Conservation (phyloP, 2,113 vertebrate species). For the Catharus minimus region DNA sequence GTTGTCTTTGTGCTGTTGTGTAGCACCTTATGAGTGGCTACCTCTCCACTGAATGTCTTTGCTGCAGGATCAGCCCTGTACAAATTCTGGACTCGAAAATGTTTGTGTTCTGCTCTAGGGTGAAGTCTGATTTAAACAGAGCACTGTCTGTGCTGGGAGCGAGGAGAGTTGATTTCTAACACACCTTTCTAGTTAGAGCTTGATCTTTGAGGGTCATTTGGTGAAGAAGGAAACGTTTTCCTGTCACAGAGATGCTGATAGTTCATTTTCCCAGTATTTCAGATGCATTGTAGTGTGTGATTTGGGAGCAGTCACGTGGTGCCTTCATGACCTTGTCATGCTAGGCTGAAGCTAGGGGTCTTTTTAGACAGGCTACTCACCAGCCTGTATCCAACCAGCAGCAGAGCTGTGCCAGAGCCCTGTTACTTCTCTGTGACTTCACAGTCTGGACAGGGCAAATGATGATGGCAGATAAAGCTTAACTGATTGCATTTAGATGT, state of each 20-base stretch:
- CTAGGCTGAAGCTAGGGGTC: background rate
- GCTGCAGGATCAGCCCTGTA: background rate
- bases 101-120: background rate
- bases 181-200: background rate
- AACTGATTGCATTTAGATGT: background rate
- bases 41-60: background rate
- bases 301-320: background rate
- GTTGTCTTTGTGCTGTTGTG: background rate
- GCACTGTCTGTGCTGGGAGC: background rate
- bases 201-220: background rate
- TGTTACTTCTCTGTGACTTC: background rate
- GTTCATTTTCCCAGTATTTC: background rate
- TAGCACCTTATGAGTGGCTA: background rate
- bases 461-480: background rate
- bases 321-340: rapidly evolving
- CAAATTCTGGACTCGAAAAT: background rate
- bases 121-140: background rate
- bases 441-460: background rate
- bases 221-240: background rate
- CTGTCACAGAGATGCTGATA: background rate
- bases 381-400: background rate
- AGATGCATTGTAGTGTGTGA: background rate
- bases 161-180: background rate
- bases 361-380: background rate
- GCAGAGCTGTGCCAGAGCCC: background rate